Conservation (phyloP, 2,888 invertebrate species). For the Glaucopsyche alexis region DNA sequence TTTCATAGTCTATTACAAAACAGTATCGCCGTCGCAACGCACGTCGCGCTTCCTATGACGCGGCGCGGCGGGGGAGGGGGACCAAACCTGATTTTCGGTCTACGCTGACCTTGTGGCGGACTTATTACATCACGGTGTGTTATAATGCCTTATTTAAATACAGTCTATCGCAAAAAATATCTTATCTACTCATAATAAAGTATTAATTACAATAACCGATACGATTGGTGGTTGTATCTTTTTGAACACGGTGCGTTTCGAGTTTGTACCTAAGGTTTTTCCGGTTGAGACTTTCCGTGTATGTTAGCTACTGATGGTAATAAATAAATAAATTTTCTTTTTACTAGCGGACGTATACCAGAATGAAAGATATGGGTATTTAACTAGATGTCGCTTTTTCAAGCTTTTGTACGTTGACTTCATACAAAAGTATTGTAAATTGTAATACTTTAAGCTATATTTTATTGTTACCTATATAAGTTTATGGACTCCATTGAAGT, state of each 20-base stretch:
- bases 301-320: slow-evolving; percentile 46
- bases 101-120: slow-evolving; percentile 74
- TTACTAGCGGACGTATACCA: slow-evolving; percentile 14
- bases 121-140: slow-evolving; percentile 71
- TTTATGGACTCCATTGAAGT: too few relatives aligned
- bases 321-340: slow-evolving; percentile 46
- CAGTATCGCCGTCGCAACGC: slow-evolving; percentile 34
- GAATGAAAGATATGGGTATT: not conserved
- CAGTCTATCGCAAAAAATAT: slow-evolving; percentile 38
- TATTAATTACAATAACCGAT: slow-evolving; percentile 35
- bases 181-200: slow-evolving; percentile 31
- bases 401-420: not conserved
- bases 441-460: too few relatives aligned
- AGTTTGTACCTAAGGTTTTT: slow-evolving; percentile 71
- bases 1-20: slow-evolving; percentile 31
- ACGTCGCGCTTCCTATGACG: slow-evolving; percentile 59
- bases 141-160: slow-evolving; percentile 61
- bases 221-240: slow-evolving; percentile 40
- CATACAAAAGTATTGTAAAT: too few relatives aligned
- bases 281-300: slow-evolving; percentile 72
- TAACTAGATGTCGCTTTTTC: slow-evolving; percentile 3
- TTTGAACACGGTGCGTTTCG: slow-evolving; percentile 42
- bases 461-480: too few relatives aligned
- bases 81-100: slow-evolving; percentile 77
- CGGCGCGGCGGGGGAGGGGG: slow-evolving; percentile 52